These are phyloP conservation scores for Synanthedon andrenaeformis DNA, from an alignment of 2,888 invertebrate species.

Conservation along the genomic window DNA sequence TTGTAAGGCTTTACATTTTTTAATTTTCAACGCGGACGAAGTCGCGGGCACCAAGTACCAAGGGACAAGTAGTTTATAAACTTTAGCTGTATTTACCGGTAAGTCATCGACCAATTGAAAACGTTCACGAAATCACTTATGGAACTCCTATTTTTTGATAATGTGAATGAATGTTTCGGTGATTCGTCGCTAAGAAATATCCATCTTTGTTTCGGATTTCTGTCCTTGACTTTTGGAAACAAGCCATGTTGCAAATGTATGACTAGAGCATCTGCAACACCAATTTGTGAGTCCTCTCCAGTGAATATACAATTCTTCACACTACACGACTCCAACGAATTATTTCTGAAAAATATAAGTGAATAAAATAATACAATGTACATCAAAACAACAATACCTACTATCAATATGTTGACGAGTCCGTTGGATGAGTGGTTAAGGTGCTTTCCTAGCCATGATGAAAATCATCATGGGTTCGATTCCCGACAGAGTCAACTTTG, in stretches of 20 bases:
- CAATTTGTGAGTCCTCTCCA: constrained; percentile 55
- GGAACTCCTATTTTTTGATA: constrained; percentile 23
- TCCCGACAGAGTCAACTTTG: too few relatives aligned
- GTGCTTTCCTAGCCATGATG: too few relatives aligned
- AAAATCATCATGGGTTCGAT: too few relatives aligned
- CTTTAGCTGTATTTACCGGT: constrained; percentile 46
- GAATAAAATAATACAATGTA: too few relatives aligned
- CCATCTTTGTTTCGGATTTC: constrained; percentile 71
- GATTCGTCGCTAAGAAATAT: constrained; percentile 79
- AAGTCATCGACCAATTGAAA: constrained; percentile 82
- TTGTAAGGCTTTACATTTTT: too few relatives aligned
- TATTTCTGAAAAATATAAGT: constrained; percentile 35
- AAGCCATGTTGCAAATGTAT: constrained; percentile 61
- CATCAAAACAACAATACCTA: too few relatives aligned
- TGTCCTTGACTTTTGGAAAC: constrained; percentile 20
- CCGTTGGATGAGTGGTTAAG: too few relatives aligned
- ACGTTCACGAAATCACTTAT: constrained; percentile 59
- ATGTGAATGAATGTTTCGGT: constrained; percentile 69
- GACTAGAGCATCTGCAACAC: constrained; percentile 72
- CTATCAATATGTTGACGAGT: too few relatives aligned
- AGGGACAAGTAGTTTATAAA: neutral
- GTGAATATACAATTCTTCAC: constrained; percentile 74
- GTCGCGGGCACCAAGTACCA: too few relatives aligned
- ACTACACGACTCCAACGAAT: constrained; percentile 71
- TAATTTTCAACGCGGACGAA: too few relatives aligned